Evolutionary conservation across 2,113 vertebrate species (phyloP), one percentile per base, ranked within the genome.

Genomic region (Sitta europaea): DNA sequence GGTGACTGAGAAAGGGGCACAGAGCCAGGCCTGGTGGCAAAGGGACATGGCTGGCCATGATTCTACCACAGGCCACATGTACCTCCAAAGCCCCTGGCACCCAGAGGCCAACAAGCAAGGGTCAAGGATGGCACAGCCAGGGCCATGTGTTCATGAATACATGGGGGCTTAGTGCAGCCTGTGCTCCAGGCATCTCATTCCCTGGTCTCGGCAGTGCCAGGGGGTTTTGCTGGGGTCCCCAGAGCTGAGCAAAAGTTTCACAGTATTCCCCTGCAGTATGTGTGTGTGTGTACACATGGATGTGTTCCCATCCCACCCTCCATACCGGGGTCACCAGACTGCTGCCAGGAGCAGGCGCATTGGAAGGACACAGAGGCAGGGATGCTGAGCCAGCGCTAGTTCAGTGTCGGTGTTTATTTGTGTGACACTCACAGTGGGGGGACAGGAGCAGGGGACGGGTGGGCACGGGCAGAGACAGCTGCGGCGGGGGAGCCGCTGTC

Each of bases 391-490:
- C 94, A 94, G 88, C 53, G 3, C 86, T 96, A 16, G 82, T 94
- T 96, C 96, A 79, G 94, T 88, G 94, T 96, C 12, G 9, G n/a
- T 90, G 45, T 96, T 96, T 96, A 96, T 96, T 96, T 2, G 45
- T 76, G 71, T 86, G 88, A 95, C 91, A 90, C 79, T 81, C n/a
- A 17, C 21, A 57, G 36, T 2, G 5, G 62, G 51, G n/a, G 42
- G 5, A 40, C 58, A 57, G 71, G 75, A 73, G 45, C 67, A 58
- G 58, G 71, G 27, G 23, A 36, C 1, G 4, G 59, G 31, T 22
- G 15, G 15, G 35, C 2, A 1, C 3, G n/a, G 42, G 51, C 57
- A 36, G 28, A 65, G 14, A 82, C 70, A 78, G 40, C 51, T 71
- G 68, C 2, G 2, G 54, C 1, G 0, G 28, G 23, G 8, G 12